phyloP scores from a whole-genome alignment of 2,888 invertebrate genomes.

The Epinotia brunnichana region DNA sequence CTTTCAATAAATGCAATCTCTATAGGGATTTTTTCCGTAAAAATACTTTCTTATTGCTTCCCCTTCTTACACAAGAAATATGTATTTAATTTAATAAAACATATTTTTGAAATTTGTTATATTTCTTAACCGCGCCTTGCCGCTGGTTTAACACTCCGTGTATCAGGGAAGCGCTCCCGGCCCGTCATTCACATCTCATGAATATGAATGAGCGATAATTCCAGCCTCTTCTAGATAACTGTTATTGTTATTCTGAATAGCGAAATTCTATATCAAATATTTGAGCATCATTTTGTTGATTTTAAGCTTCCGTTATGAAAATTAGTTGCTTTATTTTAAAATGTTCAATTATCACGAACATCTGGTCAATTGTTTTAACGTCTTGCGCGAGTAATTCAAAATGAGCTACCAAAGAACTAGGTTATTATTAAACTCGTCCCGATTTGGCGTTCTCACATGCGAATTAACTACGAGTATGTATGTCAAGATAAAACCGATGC shows the following conservation, averaged over 20 bases:
- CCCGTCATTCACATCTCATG: conserved; percentile 61
- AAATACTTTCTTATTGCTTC: not conserved
- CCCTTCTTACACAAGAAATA: not conserved
- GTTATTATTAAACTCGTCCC: not conserved
- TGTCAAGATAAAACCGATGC: no score
- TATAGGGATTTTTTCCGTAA: not conserved
- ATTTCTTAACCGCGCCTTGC: conserved; percentile 6
- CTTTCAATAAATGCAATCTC: no score
- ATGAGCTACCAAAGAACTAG: not conserved
- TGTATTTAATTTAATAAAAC: not conserved
- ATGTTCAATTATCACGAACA: conserved; percentile 13
- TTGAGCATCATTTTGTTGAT: conserved; percentile 41
- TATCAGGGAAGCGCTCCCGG: conserved; percentile 49
- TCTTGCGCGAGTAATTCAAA: not conserved
- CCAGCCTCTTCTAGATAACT: conserved; percentile 65
- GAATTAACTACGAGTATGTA: no score
- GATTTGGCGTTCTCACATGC: not conserved
- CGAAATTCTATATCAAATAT: conserved; percentile 46
- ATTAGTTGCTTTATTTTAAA: conserved; percentile 35
- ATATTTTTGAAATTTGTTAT: not conserved
- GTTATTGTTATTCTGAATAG: conserved; percentile 68
- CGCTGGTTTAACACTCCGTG: conserved; percentile 27
- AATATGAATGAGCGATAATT: conserved; percentile 75
- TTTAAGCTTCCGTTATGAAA: conserved; percentile 42
- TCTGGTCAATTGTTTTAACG: conserved; percentile 14